A percentile compares a stretch with the other conserved stretches of the same genome.
Conservation (phyloP, 2,888 invertebrate species). For the Cephus sareptanus region DNA sequence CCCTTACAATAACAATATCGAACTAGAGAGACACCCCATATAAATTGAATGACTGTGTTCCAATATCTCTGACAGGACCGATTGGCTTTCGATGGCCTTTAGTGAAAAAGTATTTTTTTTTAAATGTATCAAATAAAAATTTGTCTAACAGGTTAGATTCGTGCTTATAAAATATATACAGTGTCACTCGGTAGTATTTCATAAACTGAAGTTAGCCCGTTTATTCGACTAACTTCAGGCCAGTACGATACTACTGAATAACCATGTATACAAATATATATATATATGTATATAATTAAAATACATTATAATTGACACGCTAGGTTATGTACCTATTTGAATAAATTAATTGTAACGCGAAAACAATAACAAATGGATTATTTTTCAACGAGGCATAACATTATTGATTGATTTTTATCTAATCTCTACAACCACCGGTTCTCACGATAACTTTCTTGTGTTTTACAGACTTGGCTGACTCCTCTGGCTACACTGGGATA, state of each 20-base stretch:
- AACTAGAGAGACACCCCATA: not conserved
- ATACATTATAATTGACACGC: not conserved
- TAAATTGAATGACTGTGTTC: not conserved
- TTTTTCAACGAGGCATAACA: not conserved
- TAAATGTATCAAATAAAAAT: not conserved
- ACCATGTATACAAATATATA: not conserved
- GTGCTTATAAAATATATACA: not conserved
- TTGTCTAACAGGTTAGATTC: not conserved
- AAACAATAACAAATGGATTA: not conserved
- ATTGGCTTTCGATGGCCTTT: not conserved
- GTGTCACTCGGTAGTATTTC: not conserved
- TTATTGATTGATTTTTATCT: not conserved
- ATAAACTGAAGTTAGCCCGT: not conserved
- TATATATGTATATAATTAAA: not conserved
- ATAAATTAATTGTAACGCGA: not conserved
- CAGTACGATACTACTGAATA: not conserved
- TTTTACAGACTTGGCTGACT: not conserved
- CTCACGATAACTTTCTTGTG: not conserved
- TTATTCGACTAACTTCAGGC: not conserved
- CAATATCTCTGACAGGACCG: not conserved
- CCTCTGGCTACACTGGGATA: not conserved
- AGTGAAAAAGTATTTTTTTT: not conserved
- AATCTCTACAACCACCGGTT: not conserved
- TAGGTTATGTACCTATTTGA: not conserved
- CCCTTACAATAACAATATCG: not conserved